Evolutionary conservation across 2,113 vertebrate genomes (phyloP).

Genomic region (Cottus gobio): DNA sequence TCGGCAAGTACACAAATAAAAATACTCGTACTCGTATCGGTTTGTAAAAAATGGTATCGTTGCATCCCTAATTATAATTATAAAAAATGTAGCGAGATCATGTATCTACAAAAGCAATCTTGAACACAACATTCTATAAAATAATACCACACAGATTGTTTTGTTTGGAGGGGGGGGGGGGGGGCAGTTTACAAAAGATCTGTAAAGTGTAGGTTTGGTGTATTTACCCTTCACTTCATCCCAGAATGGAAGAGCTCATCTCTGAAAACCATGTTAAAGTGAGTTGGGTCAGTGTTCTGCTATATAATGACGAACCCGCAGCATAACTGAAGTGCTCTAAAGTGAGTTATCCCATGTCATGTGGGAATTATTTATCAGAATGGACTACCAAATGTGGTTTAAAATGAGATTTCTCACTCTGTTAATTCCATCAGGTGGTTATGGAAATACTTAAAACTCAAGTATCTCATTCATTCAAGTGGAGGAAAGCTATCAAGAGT

Average conservation of each 20-base stretch:
- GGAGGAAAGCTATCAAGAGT: conserved; percentile 1
- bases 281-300: not conserved
- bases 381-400: not conserved
- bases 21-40: too few relatives aligned
- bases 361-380: not conserved
- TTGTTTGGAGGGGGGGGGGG: too few relatives aligned
- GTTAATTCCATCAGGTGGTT: conserved; percentile 6
- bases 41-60: too few relatives aligned
- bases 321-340: conserved; percentile 1
- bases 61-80: too few relatives aligned
- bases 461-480: conserved; percentile 8
- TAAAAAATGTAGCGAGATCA: not conserved
- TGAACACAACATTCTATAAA: not conserved
- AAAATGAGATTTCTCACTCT: not conserved
- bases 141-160: not conserved
- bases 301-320: not conserved
- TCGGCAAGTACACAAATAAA: too few relatives aligned
- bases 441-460: not conserved
- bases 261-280: not conserved
- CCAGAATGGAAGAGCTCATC: not conserved
- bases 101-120: not conserved
- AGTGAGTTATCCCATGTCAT: conserved; percentile 2
- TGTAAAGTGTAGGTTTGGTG: not conserved
- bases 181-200: not conserved
- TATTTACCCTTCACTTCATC: not conserved